Percentiles rank a stretch among this genome's conserved stretches.
These are phyloP conservation scores for Lobophora halterata DNA, from an alignment of 2,888 invertebrate species.

Conservation along the genomic window DNA sequence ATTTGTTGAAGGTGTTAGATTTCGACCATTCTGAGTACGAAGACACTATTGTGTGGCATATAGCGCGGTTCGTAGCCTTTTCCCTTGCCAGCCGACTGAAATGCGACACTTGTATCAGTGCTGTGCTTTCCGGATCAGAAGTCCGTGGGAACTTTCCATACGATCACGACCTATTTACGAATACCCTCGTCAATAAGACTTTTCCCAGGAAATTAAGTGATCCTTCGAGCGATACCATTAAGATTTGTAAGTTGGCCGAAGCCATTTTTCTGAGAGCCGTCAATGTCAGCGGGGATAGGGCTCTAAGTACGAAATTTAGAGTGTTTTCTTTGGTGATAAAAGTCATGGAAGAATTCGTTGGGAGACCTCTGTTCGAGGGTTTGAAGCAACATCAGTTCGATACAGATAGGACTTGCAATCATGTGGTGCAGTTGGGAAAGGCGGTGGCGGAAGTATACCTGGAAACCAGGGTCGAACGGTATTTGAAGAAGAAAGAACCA, in stretches of 20 bases:
- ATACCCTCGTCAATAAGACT: not conserved
- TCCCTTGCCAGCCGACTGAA: not conserved
- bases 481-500: too few species aligned
- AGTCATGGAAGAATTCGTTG: slow-evolving; percentile 5
- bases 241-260: slow-evolving; percentile 7
- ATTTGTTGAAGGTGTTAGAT: not conserved
- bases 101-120: slow-evolving; percentile 5
- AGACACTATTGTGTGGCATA: not conserved
- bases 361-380: slow-evolving; percentile 1
- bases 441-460: slow-evolving; percentile 7
- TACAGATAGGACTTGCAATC: slow-evolving; percentile 5
- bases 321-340: not conserved
- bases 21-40: not conserved
- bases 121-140: not conserved
- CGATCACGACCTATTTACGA: not conserved
- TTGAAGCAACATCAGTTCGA: slow-evolving; percentile 5
- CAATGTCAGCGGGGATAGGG: not conserved
- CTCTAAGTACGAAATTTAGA: not conserved
- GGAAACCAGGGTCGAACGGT: slow-evolving; percentile 1
- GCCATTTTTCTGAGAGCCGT: not conserved
- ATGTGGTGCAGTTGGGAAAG: slow-evolving; percentile 1
- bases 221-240: not conserved
- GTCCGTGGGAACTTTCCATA: not conserved
- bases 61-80: slow-evolving; percentile 4
- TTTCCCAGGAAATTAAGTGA: not conserved